phyloP scores from a whole-genome alignment of 92 coral and sea anemone species.

The Muricea muricata region DNA sequence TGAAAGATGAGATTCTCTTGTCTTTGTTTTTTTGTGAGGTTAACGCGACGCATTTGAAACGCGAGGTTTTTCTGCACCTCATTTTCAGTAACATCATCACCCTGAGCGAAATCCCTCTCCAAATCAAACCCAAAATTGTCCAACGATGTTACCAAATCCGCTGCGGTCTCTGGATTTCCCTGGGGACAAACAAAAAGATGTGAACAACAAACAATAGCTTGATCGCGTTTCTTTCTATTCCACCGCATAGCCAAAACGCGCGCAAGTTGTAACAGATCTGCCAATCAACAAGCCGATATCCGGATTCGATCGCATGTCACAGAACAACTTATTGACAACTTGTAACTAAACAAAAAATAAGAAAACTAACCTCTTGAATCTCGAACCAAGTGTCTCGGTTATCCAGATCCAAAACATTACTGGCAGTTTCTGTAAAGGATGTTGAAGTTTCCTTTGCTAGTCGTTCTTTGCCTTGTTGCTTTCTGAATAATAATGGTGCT shows the following conservation, averaged over 20 bases:
- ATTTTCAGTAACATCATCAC: not conserved
- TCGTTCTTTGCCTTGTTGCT: not conserved
- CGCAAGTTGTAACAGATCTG: too few species aligned
- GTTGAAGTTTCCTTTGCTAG: constrained; percentile 2
- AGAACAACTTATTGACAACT: too few species aligned
- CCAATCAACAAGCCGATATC: not conserved
- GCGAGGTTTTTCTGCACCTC: constrained; percentile 14
- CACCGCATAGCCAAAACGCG: too few species aligned
- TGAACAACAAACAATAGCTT: too few species aligned
- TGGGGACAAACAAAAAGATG: not conserved
- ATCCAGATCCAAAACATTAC: constrained; percentile 44
- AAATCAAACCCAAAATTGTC: constrained; percentile 38
- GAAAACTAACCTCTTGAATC: constrained; percentile 42
- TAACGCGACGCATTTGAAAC: constrained; percentile 31
- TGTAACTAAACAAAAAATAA: too few species aligned
- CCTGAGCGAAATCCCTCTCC: not conserved
- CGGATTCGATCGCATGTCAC: too few species aligned
- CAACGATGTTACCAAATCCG: not conserved
- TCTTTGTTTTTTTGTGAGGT: not conserved
- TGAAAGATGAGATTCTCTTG: not conserved
- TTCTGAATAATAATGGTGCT: not conserved
- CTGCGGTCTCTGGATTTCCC: constrained; percentile 24
- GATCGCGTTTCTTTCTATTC: too few species aligned
- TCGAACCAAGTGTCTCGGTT: constrained; percentile 52
- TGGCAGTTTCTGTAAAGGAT: constrained; percentile 40